Percentiles rank a stretch among this genome's conserved stretches.
These are phyloP conservation scores for Terrapene triunguis DNA, from an alignment of 2,113 vertebrate species.

Conservation along the genomic window DNA sequence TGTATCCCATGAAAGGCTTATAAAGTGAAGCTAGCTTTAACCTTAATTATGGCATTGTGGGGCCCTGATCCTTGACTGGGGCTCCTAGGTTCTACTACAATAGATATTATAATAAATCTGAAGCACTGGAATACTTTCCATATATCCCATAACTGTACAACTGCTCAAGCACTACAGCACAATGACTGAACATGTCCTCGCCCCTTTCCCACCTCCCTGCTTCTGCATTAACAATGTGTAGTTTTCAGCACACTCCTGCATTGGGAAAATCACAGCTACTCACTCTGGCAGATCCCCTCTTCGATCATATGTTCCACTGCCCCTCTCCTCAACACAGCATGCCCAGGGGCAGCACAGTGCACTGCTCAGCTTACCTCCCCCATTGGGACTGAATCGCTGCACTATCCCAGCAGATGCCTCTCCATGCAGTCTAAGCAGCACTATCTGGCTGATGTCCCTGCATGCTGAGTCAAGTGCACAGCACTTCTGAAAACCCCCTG, in stretches of 20 bases:
- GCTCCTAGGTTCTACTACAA: neutral
- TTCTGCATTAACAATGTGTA: neutral
- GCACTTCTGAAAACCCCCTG: neutral
- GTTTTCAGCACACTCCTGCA: neutral
- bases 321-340: neutral
- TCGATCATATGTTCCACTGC: neutral
- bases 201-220: neutral
- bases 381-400: neutral
- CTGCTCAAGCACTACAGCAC: too few species aligned
- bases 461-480: neutral
- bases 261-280: neutral
- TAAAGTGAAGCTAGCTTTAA: neutral
- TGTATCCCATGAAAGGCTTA: neutral
- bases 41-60: neutral
- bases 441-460: neutral
- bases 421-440: accelerated
- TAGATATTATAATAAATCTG: too few species aligned
- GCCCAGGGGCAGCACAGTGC: neutral
- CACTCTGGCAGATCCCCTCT: neutral
- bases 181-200: neutral
- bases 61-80: neutral
- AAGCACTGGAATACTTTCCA: neutral
- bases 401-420: too few species aligned
- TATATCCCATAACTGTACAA: neutral
- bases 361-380: neutral